phyloP scores from a whole-genome alignment of 2,797 vertebrate genomes.

The Sandelia bainsii region DNA sequence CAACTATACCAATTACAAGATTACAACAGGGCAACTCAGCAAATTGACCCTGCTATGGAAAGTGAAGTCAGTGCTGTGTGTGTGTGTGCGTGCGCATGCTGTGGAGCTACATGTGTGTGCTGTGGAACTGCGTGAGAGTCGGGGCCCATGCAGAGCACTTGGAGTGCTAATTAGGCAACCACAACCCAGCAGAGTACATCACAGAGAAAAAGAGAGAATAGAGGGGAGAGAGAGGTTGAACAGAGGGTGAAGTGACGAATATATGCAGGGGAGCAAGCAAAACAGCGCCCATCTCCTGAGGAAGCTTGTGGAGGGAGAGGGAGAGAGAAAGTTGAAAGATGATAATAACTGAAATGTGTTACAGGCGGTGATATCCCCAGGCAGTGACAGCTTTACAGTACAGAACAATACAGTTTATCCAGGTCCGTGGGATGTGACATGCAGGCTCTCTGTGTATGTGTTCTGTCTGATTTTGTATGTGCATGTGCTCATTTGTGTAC shows the following conservation, averaged over 20 bases:
- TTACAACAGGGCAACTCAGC: constrained; percentile 81
- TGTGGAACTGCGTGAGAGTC: constrained; percentile 69
- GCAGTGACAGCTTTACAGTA: constrained; percentile 25
- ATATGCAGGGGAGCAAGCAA: constrained; percentile 41
- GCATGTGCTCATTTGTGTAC: constrained; percentile 28
- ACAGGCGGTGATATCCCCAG: constrained; percentile 36
- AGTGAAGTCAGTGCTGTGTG: constrained; percentile 65
- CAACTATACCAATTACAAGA: constrained; percentile 73
- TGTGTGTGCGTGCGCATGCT: constrained; percentile 21
- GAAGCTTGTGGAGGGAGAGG: constrained; percentile 38
- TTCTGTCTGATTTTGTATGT: background rate
- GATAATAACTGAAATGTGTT: constrained; percentile 53
- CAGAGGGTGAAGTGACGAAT: constrained; percentile 53
- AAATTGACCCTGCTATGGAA: constrained; percentile 62
- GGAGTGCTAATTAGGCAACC: constrained; percentile 89
- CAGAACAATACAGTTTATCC: constrained; percentile 46
- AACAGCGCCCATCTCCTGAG: constrained; percentile 56
- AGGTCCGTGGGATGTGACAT: constrained; percentile 20
- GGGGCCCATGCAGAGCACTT: constrained; percentile 83
- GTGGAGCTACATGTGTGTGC: background rate
- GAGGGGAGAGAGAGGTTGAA: constrained; percentile 48
- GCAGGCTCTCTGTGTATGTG: constrained; percentile 15
- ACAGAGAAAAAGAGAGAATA: constrained; percentile 60
- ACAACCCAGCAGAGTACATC: constrained; percentile 85
- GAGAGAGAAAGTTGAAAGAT: constrained; percentile 45